Base-by-base conservation (phyloP, 2,797 vertebrate genomes). In the Taenioides sp. region DNA sequence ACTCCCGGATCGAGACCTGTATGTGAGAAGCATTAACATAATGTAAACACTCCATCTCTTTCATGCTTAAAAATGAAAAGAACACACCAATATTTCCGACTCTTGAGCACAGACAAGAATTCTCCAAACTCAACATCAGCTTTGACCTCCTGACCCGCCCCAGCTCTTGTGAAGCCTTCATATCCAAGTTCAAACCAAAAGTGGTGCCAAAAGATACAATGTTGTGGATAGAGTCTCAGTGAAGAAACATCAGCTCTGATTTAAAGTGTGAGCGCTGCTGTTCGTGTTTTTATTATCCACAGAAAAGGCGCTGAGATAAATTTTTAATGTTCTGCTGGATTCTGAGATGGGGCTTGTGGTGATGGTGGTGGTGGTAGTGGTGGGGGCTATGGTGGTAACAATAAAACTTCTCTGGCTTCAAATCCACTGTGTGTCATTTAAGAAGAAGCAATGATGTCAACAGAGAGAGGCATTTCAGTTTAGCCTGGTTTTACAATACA, bases 301-400 rank as follows among this genome's bases (percentile, higher is more conserved):
- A 69, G 79, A 80, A 76, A 86, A 82, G 73, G 78, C 71, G 64
- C 67, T 78, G 54, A 76, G 74, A 88, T 91, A 80, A 65, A 90
- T 92, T 83, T 89, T 90, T 88, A 84, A 92, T 90, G 85, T 57
- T 76, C 73, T 49, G 22, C 71, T 58, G 86, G 85, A 87, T 86
- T 75, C 78, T 50, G 73, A 80, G 75, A 84, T 81, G 27, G 37
- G 9, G 80, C 34, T 37, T 10, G 74, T 72, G 75, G 55, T 80
- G 75, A 37, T 73, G 77, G 81, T 82, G 49, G 81, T 75, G 76
- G 76, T 76, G 82, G 77, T 12, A 22, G n/a, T 3, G 2, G 34
- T n/a, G 79, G 85, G 84, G 58, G 80, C 77, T 63, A 7, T 76
- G 79, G 78, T 75, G 83, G 75, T 78, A 67, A 82, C 80, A 75